Evolutionary conservation across 2,797 vertebrate genomes (phyloP), one percentile per base, ranked within the genome.

Genomic region (Neopelma chrysocephalum): DNA sequence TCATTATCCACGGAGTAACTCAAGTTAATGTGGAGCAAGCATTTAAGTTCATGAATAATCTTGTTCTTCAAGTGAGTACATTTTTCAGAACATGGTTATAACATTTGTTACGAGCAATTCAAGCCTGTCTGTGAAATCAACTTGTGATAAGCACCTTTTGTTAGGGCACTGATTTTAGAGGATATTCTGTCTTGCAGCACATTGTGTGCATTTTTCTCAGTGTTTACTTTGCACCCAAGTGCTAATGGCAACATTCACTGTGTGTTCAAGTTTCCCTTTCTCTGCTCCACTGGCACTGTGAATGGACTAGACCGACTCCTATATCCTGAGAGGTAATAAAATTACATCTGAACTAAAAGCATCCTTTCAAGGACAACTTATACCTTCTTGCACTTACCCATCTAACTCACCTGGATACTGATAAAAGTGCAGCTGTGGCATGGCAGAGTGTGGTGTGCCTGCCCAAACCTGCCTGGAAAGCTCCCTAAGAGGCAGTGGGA

Each of bases 371-470:
- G 50, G 38, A 26, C 4, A 21, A 8, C 7, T 51, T 15, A 13
- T 25, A n/a, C 15, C 15, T 81, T 16, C 8, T 64, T 61, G 45
- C 6, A 11, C 38, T 36, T 71, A 12, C 6, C 38, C 7, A 15
- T 20, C 32, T 25, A 11, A 27, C 10, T 38, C 71, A 29, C 34
- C 27, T 48, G 4, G 17, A 18, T 40, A 8, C 25, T 57, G 45
- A 12, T 17, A 3, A 2, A 66, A 17, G 15, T 4, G 3, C 4
- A 18, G 11, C 51, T 6, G 42, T 47, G 62, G 20, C 16, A 14
- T n/a, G 9, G 34, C 21, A 6, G n/a, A 51, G 17, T 0, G 10
- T 1, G 0, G 2, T 26, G n/a, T 65, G 31, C 16, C 50, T 48
- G 82, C 26, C 14, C 11, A 27, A 57, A 15, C 21, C 34, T 38